Percentiles rank a stretch among this genome's conserved stretches.
phyloP scores from a whole-genome alignment of 2,797 vertebrate genomes.

The Scleropages formosus region DNA sequence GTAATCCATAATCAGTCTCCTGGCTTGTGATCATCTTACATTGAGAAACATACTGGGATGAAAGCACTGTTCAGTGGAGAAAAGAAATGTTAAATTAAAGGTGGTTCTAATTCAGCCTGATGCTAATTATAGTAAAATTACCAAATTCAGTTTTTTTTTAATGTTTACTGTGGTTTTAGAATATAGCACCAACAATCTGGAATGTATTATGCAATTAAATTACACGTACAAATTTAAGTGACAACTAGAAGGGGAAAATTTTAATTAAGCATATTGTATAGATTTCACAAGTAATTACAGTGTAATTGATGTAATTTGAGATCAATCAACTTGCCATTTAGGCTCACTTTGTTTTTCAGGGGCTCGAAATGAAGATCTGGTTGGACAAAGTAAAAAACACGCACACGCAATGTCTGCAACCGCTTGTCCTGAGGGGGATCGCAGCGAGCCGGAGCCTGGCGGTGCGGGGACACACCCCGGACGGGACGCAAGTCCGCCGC shows the following conservation, averaged over 20 bases:
- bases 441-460: too few relatives aligned
- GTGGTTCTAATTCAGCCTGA: constrained; percentile 39
- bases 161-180: constrained; percentile 41
- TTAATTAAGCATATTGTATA: constrained; percentile 29
- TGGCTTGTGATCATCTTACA: not conserved
- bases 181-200: constrained; percentile 45
- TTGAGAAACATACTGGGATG: constrained; percentile 7
- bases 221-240: constrained; percentile 45
- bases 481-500: too few relatives aligned
- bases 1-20: not conserved
- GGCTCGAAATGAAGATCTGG: constrained; percentile 26
- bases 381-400: not conserved
- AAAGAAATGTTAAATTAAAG: constrained; percentile 37
- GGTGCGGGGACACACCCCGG: too few relatives aligned
- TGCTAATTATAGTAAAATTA: constrained; percentile 45
- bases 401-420: not conserved
- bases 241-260: constrained; percentile 32
- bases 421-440: too few relatives aligned
- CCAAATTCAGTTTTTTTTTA: constrained; percentile 35
- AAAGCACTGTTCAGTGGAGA: constrained; percentile 24
- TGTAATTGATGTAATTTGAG: constrained; percentile 36
- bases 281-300: constrained; percentile 26
- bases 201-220: constrained; percentile 50
- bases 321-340: constrained; percentile 22
- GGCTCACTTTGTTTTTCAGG: not conserved